phyloP scores from a whole-genome alignment of 1,140 invertebrate genomes.

The Medauroidea extradentata region DNA sequence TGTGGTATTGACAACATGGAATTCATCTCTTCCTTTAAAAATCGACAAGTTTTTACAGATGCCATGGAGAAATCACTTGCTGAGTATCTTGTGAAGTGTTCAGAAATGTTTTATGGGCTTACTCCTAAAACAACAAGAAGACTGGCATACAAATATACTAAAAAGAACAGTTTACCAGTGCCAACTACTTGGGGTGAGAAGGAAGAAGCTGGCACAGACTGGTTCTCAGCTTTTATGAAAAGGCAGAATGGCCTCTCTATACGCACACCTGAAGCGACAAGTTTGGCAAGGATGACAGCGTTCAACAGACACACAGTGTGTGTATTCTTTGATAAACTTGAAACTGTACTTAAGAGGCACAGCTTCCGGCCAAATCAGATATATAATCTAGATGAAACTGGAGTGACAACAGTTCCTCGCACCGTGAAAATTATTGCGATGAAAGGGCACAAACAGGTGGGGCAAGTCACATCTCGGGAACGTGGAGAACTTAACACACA shows the following conservation, averaged over 20 bases:
- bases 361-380: slow-evolving; percentile 29
- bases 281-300: slow-evolving; percentile 6
- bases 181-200: slow-evolving; percentile 35
- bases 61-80: too few species aligned
- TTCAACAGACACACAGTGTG: slow-evolving; percentile 9
- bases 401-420: slow-evolving; percentile 35
- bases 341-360: neutral
- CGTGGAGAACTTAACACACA: too few species aligned
- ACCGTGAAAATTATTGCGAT: slow-evolving; percentile 29
- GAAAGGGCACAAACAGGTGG: slow-evolving; percentile 25
- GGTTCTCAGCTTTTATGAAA: slow-evolving; percentile 7
- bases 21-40: too few species aligned
- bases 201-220: slow-evolving; percentile 2
- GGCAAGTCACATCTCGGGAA: too few species aligned
- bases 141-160: slow-evolving; percentile 32
- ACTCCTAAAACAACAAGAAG: slow-evolving; percentile 17
- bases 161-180: too few species aligned
- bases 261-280: slow-evolving; percentile 4
- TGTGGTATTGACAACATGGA: too few species aligned
- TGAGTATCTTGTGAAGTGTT: too few species aligned
- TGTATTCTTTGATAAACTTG: slow-evolving; percentile 9
- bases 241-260: neutral
- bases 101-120: slow-evolving; percentile 26
- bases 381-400: slow-evolving; percentile 42
- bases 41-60: too few species aligned